Conservation (phyloP, 2,888 invertebrate species). For the Agrochola lota region DNA sequence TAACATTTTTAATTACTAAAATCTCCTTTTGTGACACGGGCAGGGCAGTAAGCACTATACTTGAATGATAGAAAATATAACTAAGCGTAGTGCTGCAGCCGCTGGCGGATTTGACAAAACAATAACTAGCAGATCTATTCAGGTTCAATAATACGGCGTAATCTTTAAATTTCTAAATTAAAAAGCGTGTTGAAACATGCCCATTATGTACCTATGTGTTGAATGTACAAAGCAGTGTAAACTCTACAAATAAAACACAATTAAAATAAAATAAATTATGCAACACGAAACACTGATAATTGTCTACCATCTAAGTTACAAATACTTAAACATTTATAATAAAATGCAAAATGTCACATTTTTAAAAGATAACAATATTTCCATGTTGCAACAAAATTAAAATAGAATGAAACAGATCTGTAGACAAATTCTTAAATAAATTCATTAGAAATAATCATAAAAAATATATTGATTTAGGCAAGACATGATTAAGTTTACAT, state of each 20-base stretch:
- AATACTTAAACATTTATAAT: slow-evolving; percentile 68
- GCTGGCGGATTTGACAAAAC: slow-evolving; percentile 64
- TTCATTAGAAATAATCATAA: slow-evolving; percentile 66
- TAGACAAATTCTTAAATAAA: slow-evolving; percentile 63
- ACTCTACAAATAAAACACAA: slow-evolving; percentile 82
- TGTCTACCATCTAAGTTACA: slow-evolving; percentile 70
- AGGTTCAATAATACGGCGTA: slow-evolving; percentile 51
- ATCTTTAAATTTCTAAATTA: slow-evolving; percentile 42
- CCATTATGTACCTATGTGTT: slow-evolving; percentile 54
- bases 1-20: slow-evolving; percentile 55
- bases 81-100: slow-evolving; percentile 58
- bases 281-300: slow-evolving; percentile 83
- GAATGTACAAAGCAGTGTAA: slow-evolving; percentile 82
- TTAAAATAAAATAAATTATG: slow-evolving; percentile 88
- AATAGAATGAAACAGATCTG: slow-evolving; percentile 65
- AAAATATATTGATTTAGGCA: slow-evolving; percentile 81
- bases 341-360: slow-evolving; percentile 68
- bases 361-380: slow-evolving; percentile 56
- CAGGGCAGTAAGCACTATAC: slow-evolving; percentile 66
- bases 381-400: slow-evolving; percentile 64
- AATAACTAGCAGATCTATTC: slow-evolving; percentile 87
- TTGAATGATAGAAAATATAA: slow-evolving; percentile 60
- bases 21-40: slow-evolving; percentile 73
- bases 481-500: slow-evolving; percentile 80
- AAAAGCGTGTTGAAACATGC: slow-evolving; percentile 73